Conservation (phyloP, 2,888 invertebrate genomes). For the Yponomeuta cagnagella region DNA sequence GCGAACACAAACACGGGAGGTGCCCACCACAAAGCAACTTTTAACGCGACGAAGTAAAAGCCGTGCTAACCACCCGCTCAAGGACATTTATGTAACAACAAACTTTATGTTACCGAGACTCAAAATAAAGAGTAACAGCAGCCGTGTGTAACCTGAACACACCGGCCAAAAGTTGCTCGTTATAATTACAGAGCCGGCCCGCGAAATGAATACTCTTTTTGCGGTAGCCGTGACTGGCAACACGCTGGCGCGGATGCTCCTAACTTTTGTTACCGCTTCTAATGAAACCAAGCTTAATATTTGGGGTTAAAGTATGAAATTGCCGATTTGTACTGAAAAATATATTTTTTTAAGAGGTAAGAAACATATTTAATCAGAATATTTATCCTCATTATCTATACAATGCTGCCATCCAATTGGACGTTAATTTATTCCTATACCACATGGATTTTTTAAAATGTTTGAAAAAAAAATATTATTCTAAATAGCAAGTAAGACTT, state of each 20-base stretch:
- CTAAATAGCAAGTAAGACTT: no score
- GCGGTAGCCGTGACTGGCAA: slow-evolving; percentile 26
- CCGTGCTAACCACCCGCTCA: background rate
- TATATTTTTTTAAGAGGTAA: no score
- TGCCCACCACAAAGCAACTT: slow-evolving; percentile 1
- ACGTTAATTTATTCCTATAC: no score
- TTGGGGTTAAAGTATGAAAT: no score
- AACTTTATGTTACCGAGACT: slow-evolving; percentile 7
- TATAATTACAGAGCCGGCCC: slow-evolving; percentile 54
- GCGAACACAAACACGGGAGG: background rate
- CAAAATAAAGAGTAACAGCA: slow-evolving; percentile 17
- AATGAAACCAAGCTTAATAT: slow-evolving; percentile 8
- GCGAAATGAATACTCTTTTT: slow-evolving; percentile 59
- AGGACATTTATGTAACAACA: slow-evolving; percentile 5
- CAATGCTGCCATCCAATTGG: no score
- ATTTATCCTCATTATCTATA: no score
- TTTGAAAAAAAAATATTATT: no score
- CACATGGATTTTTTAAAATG: no score
- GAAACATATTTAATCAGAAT: no score
- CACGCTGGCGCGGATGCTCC: slow-evolving; percentile 22
- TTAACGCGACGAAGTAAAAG: background rate
- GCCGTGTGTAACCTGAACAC: slow-evolving; percentile 53
- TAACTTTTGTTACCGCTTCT: slow-evolving; percentile 18
- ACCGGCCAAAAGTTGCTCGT: slow-evolving; percentile 48
- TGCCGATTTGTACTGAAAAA: no score